Percentiles rank a stretch among this genome's conserved stretches.
These are phyloP conservation scores for Pseudococcus jackbeardsleyi DNA, from an alignment of 2,888 invertebrate species.

Conservation along the genomic window DNA sequence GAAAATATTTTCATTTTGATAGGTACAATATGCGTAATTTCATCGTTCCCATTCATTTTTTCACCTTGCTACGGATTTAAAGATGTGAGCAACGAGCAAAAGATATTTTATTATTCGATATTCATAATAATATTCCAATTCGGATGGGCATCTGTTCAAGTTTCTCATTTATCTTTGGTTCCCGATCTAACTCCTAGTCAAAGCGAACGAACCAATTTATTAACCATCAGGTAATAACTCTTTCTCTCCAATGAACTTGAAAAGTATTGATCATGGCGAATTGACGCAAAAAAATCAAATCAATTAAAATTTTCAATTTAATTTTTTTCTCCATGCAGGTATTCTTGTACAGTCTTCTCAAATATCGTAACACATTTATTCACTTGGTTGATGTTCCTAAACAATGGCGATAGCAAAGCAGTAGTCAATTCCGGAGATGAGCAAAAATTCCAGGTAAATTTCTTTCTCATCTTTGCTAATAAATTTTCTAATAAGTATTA, in stretches of 20 bases:
- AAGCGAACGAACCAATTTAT: conserved; percentile 81
- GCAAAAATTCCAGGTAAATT: conserved; percentile 66
- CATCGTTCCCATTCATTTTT: conserved; percentile 59
- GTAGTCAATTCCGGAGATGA: conserved; percentile 64
- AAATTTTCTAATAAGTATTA: not conserved
- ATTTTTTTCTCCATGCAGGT: conserved; percentile 73
- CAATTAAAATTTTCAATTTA: too few relatives aligned
- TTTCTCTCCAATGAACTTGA: not conserved
- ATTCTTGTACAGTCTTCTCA: conserved; percentile 88
- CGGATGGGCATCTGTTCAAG: conserved; percentile 95
- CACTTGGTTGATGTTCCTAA: conserved; percentile 67
- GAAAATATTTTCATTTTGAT: not conserved
- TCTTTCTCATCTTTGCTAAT: not conserved
- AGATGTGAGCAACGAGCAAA: conserved; percentile 13
- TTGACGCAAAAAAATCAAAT: too few relatives aligned
- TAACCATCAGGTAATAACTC: conserved; percentile 79
- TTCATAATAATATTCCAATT: conserved; percentile 86
- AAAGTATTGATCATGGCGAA: too few relatives aligned
- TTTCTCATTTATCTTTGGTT: conserved; percentile 92
- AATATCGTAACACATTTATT: conserved; percentile 71
- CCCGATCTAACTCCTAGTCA: conserved; percentile 82
- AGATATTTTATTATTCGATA: conserved; percentile 70
- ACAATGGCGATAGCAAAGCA: conserved; percentile 67
- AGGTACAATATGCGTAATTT: conserved; percentile 59
- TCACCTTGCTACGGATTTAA: conserved; percentile 75